Conservation (phyloP, 2,113 vertebrate genomes). For the Alethe diademata region DNA sequence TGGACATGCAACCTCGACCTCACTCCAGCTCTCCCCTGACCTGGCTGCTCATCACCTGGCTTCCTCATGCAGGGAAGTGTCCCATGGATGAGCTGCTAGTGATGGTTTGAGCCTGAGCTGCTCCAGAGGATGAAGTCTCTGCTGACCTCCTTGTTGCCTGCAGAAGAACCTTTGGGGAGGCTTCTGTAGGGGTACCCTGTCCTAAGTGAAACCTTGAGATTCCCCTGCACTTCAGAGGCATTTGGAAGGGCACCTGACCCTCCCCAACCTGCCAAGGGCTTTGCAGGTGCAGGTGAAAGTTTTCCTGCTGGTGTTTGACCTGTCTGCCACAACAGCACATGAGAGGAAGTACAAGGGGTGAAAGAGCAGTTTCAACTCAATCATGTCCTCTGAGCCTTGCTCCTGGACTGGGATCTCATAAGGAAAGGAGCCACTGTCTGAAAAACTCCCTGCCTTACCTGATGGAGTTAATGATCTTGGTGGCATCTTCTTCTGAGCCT, state of each 20-base stretch:
- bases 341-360: not conserved
- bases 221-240: not conserved
- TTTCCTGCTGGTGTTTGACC: not conserved
- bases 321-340: not conserved
- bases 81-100: not conserved
- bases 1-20: rapidly evolving
- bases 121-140: not conserved
- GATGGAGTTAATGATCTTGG: conserved; percentile 84
- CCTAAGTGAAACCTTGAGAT: not conserved
- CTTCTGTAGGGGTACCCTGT: not conserved
- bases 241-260: not conserved
- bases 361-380: not conserved
- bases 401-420: not conserved
- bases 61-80: not conserved
- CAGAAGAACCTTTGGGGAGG: not conserved
- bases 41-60: not conserved
- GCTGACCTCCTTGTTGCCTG: not conserved
- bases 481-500: conserved; percentile 70
- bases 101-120: not conserved
- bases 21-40: not conserved
- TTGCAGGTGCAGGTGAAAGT: not conserved
- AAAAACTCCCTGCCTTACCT: conserved; percentile 77
- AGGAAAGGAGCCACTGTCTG: not conserved
- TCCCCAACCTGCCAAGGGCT: not conserved
- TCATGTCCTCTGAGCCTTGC: not conserved